Evolutionary conservation across 2,113 vertebrate species (phyloP).

Genomic region (Hemiscyllium ocellatum): DNA sequence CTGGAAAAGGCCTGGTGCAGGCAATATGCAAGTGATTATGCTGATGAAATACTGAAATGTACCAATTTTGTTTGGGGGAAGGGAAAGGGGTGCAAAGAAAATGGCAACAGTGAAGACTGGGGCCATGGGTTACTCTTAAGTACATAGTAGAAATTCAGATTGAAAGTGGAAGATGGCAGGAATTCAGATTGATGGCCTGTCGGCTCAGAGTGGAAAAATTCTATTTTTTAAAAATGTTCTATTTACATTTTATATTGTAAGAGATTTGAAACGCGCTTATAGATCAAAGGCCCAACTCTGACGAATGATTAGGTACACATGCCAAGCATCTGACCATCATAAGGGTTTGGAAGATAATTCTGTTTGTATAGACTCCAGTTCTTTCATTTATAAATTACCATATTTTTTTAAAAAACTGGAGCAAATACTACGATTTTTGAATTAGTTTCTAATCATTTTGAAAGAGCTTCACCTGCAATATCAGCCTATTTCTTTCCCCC

Average conservation of each 20-base stretch:
- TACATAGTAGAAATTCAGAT: not conserved
- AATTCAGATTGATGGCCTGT: not conserved
- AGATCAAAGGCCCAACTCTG: not conserved
- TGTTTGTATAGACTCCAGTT: not conserved
- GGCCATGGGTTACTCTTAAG: not conserved
- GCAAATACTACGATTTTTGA: not conserved
- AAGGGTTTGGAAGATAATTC: not conserved
- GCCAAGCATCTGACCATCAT: not conserved
- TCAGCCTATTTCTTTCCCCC: not conserved
- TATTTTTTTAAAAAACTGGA: not conserved
- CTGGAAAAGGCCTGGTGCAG: slow-evolving; percentile 18
- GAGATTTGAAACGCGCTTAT: not conserved
- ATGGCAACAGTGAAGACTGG: not conserved
- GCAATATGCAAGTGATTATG: slow-evolving; percentile 34
- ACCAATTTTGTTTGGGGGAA: not conserved
- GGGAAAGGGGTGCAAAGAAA: not conserved
- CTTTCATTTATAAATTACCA: not conserved
- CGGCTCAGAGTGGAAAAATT: not conserved
- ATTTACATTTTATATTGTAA: not conserved
- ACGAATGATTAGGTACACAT: not conserved
- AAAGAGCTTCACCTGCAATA: not conserved
- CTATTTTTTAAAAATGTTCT: not conserved
- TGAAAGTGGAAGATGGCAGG: not conserved
- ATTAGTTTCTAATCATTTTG: not conserved
- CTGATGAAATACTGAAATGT: slow-evolving; percentile 16